A percentile compares a stretch with the other conserved stretches of the same genome.
phyloP scores from a whole-genome alignment of 2,888 invertebrate species.

The Biston betularia region DNA sequence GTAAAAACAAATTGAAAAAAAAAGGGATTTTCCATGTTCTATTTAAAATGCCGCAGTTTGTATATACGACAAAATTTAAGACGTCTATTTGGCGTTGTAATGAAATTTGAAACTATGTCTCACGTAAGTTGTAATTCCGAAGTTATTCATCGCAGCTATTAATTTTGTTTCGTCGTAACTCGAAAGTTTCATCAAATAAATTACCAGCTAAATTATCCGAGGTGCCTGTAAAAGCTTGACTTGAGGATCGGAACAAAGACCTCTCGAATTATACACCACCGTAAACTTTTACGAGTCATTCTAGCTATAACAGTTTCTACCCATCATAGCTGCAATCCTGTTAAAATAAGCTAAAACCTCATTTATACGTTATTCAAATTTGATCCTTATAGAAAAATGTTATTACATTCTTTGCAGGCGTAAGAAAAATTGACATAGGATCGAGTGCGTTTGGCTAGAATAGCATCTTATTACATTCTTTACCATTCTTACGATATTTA shows the following conservation, averaged over 20 bases:
- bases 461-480: slow-evolving; percentile 1
- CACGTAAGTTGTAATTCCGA: slow-evolving; percentile 30
- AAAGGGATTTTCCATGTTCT: too few species aligned
- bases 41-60: background rate
- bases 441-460: background rate
- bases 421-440: slow-evolving; percentile 4
- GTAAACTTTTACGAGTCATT: slow-evolving; percentile 29
- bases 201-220: slow-evolving; percentile 35
- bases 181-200: slow-evolving; percentile 43
- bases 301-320: slow-evolving; percentile 3
- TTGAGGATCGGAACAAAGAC: slow-evolving; percentile 31
- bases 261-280: slow-evolving; percentile 20
- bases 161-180: slow-evolving; percentile 38
- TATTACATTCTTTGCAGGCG: background rate
- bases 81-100: background rate
- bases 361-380: background rate
- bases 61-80: background rate
- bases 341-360: background rate
- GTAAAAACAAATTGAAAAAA: too few species aligned
- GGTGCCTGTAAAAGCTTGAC: slow-evolving; percentile 29
- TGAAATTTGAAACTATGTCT: slow-evolving; percentile 19
- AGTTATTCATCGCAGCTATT: slow-evolving; percentile 37
- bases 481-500: background rate
- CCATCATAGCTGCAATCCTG: slow-evolving; percentile 3
- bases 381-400: background rate